Percentiles rank a stretch among this genome's conserved stretches.
Evolutionary conservation across 1,140 invertebrate genomes (phyloP).

Genomic region (Microplitis demolitor): DNA sequence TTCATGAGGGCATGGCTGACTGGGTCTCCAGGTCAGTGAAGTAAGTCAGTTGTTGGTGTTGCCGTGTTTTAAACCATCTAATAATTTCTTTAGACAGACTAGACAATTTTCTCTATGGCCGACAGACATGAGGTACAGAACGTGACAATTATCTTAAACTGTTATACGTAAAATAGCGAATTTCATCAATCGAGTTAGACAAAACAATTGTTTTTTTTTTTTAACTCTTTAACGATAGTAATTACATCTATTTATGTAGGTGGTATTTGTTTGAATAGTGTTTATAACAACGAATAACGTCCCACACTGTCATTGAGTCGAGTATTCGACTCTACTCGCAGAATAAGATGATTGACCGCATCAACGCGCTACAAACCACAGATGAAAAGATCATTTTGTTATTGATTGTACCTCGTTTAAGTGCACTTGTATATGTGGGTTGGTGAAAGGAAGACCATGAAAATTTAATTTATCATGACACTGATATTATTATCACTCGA

Average conservation of each 20-base stretch:
- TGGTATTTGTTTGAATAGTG: neutral
- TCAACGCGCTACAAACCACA: neutral
- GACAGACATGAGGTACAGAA: neutral
- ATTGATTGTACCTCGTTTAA: neutral
- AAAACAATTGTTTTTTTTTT: too few relatives aligned
- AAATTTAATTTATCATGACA: neutral
- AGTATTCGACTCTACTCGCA: neutral
- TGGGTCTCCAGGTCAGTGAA: conserved; percentile 59
- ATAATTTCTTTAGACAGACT: neutral
- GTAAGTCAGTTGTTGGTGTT: conserved; percentile 50
- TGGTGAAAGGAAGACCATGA: conserved; percentile 3
- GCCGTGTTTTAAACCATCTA: conserved; percentile 18
- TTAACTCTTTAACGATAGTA: neutral
- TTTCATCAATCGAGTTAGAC: too few relatives aligned
- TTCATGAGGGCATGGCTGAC: conserved; percentile 44
- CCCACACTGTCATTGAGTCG: neutral
- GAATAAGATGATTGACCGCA: neutral
- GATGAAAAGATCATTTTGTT: conserved; percentile 1
- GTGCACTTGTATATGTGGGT: neutral
- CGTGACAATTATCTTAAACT: neutral
- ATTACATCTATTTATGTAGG: neutral
- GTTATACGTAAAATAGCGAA: too few relatives aligned
- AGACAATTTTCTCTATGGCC: neutral
- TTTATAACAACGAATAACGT: neutral
- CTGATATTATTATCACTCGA: neutral